Conservation (phyloP, 1,140 invertebrate species). For the Halyomorpha halys region DNA sequence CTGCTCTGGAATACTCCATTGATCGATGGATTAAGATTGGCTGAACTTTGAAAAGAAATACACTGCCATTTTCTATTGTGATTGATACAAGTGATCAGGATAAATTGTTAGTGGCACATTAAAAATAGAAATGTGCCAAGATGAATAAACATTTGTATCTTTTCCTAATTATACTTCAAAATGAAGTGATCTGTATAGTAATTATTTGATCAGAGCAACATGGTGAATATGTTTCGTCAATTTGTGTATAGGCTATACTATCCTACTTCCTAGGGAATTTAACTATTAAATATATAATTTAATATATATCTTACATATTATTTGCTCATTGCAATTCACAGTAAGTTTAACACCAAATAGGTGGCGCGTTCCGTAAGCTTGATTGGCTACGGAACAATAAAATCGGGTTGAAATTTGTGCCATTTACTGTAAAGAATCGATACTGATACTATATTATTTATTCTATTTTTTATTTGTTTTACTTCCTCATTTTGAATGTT, state of each 20-base stretch:
- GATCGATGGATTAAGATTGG: slow-evolving; percentile 90
- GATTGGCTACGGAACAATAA: not conserved
- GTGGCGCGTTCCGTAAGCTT: slow-evolving; percentile 18
- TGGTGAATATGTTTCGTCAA: not conserved
- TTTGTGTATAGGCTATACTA: slow-evolving; percentile 1
- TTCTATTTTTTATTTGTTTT: too few relatives aligned
- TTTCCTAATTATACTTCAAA: slow-evolving; percentile 20
- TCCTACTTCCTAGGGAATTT: slow-evolving; percentile 3
- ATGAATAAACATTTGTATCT: slow-evolving; percentile 13
- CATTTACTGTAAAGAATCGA: not conserved
- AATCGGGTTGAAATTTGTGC: slow-evolving; percentile 1
- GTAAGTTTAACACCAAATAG: slow-evolving; percentile 30
- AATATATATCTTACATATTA: slow-evolving; percentile 9
- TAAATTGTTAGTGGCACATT: slow-evolving; percentile 17
- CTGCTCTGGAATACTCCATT: slow-evolving; percentile 87
- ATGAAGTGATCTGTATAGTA: not conserved
- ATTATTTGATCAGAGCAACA: slow-evolving; percentile 18
- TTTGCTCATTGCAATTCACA: slow-evolving; percentile 26
- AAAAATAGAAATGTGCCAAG: too few relatives aligned
- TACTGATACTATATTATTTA: not conserved
- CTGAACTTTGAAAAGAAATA: slow-evolving; percentile 39
- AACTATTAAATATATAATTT: slow-evolving; percentile 9
- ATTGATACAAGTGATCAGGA: not conserved
- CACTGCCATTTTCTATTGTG: slow-evolving; percentile 24
- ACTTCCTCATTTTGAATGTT: too few relatives aligned